Base-by-base conservation (phyloP, 2,888 invertebrate genomes). In the Iphiclides podalirius region DNA sequence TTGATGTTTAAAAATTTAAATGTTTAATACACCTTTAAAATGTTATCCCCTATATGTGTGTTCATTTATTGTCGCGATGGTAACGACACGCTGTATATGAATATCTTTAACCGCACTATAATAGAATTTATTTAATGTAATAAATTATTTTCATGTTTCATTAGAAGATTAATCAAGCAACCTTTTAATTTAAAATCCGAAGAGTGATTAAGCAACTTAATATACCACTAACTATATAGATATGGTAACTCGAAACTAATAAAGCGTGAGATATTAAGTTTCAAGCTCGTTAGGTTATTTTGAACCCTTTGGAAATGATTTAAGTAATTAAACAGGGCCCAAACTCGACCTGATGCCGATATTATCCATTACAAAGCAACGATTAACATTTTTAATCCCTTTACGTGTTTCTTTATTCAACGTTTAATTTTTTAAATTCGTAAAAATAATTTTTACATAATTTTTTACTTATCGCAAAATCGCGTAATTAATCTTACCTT, bases 181-280 rank as follows among this genome's bases (percentile, higher is more conserved):
- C 33, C n/a, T 49, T 38, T 38, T 34, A 38, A 49, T 26, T 38
- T 33, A 43, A 49, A 43, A 43, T 35, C 38, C 42, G 11, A 9
- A 33, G 13, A 40, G 38, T 23, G 15, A 9, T 42, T 14, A 31
- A 43, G 8, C 15, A 15, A n/a, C 20, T 14, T n/a, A 20, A 20
- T 33, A 39, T 12, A 20, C 31, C 39, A 8, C 14, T 38, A 37
- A 37, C 26, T 33, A 20, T 37, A 20, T 48, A 48, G 41, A 3
- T 37, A 34, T 23, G 15, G 41, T 41, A 49, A 38, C 16, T 43
- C 11, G 41, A 47, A 38, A 38, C 33, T 37, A 49, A 42, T 43
- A 38, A 38, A 49, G 42, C 20, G 28, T 48, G 31, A 23, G 41
- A 38, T 43, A 49, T 49, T 43, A 38, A 38, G 37, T 49, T 49